Conservation (phyloP, 2,797 vertebrate species). For the Takifugu ocellatus region DNA sequence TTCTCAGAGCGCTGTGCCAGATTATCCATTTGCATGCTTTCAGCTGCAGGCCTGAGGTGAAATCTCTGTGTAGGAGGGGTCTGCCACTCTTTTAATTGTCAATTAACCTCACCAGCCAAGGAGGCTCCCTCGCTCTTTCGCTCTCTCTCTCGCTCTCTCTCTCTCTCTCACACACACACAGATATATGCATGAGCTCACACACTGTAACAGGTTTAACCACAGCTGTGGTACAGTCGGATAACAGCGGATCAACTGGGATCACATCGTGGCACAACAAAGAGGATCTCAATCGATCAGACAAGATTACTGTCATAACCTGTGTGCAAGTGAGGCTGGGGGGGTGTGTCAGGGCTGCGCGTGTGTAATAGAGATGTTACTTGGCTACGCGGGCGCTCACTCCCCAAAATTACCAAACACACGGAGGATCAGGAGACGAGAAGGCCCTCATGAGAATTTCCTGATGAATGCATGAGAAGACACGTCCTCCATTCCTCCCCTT, state of each 20-base stretch:
- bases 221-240: constrained; percentile 45
- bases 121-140: constrained; percentile 28
- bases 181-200: constrained; percentile 9
- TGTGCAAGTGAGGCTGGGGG: constrained; percentile 4
- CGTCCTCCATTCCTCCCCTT: constrained; percentile 57
- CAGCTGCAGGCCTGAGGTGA: constrained; percentile 66
- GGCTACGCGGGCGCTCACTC: constrained; percentile 18
- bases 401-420: constrained; percentile 15
- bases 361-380: constrained; percentile 12
- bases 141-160: constrained; percentile 8
- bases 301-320: constrained; percentile 48
- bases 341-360: neutral
- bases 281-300: constrained; percentile 50
- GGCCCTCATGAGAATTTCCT: constrained; percentile 47
- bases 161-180: constrained; percentile 3
- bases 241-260: constrained; percentile 50
- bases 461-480: constrained; percentile 65
- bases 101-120: constrained; percentile 64
- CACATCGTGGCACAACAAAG: constrained; percentile 50
- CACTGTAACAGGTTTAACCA: constrained; percentile 32
- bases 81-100: constrained; percentile 75
- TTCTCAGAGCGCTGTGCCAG: constrained; percentile 40
- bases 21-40: constrained; percentile 73
- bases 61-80: constrained; percentile 65
- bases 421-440: constrained; percentile 8